These are phyloP conservation scores for Oryzias woworae DNA, from an alignment of 2,113 vertebrate genomes.

Conservation along the genomic window DNA sequence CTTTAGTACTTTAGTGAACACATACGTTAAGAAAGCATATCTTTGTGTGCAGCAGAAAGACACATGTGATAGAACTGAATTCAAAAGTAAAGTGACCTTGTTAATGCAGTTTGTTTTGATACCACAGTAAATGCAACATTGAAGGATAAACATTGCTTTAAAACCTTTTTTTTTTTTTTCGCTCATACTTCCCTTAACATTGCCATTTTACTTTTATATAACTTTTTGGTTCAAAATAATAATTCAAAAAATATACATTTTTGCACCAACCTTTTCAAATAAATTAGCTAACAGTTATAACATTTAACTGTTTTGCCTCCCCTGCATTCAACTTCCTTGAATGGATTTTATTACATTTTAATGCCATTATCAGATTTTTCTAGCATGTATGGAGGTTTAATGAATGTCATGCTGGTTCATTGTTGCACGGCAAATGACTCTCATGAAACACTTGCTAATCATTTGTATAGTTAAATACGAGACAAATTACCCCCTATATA, in stretches of 20 bases:
- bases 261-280: no score
- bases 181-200: no score
- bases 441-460: background rate
- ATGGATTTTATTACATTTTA: background rate
- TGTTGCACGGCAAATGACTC: background rate
- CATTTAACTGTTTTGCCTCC: no score
- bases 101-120: slow-evolving; percentile 8
- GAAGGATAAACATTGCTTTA: background rate
- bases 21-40: slow-evolving; percentile 45
- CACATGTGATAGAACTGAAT: slow-evolving; percentile 30
- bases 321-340: no score
- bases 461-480: background rate
- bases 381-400: background rate
- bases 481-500: background rate
- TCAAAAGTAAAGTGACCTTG: slow-evolving; percentile 44
- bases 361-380: background rate
- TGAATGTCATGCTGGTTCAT: background rate
- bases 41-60: slow-evolving; percentile 29
- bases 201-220: no score
- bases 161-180: no score
- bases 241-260: no score
- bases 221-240: no score
- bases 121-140: slow-evolving; percentile 1
- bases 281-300: no score
- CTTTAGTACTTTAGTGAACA: slow-evolving; percentile 54